phyloP scores from a whole-genome alignment of 2,797 vertebrate species.

The Lepus oiostolus region DNA sequence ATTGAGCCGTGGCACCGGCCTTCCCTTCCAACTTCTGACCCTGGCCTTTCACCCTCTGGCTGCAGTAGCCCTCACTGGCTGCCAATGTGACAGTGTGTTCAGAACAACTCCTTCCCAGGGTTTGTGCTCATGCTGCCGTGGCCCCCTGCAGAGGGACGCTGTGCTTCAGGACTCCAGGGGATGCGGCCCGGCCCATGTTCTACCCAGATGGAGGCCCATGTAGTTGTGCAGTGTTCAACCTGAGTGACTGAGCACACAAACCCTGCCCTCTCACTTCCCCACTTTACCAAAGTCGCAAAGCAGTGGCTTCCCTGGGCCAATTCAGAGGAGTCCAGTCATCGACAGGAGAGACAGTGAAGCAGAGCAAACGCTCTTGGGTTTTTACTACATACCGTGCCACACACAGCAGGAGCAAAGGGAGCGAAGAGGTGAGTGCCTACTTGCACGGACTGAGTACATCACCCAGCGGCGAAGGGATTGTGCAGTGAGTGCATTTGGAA shows the following conservation, averaged over 20 bases:
- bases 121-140: neutral
- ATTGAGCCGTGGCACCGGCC: no score
- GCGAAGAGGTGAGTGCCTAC: neutral
- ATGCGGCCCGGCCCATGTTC: accelerated
- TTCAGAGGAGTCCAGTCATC: neutral
- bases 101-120: neutral
- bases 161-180: neutral
- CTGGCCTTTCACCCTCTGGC: neutral
- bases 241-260: accelerated
- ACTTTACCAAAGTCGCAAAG: neutral
- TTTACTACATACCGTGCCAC: neutral
- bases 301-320: neutral
- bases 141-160: neutral
- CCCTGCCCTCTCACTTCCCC: neutral
- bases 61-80: neutral
- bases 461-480: neutral
- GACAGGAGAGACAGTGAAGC: neutral
- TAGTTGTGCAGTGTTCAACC: neutral
- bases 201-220: neutral
- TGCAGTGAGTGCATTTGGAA: neutral
- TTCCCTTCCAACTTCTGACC: no score
- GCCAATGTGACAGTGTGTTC: neutral
- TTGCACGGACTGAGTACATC: no score
- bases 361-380: neutral
- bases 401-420: neutral